phyloP scores from a whole-genome alignment of 2,113 vertebrate species.

The Zingel zingel region DNA sequence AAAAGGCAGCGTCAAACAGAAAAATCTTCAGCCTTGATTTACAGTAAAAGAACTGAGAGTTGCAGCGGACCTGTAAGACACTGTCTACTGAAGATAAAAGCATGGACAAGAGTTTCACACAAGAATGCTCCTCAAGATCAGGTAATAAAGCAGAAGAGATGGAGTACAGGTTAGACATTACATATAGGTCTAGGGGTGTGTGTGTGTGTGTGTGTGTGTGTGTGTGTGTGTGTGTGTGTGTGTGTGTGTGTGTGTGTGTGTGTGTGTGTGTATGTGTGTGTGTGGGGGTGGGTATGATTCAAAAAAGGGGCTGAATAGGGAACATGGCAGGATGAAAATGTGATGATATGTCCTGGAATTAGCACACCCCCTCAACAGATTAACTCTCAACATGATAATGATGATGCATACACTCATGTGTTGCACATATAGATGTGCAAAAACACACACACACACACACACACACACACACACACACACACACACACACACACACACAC shows the following conservation, averaged over 20 bases:
- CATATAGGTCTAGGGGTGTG: background rate
- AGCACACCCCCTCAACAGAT: conserved; percentile 80
- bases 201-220: background rate
- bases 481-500: background rate
- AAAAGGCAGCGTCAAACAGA: no score
- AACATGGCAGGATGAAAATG: conserved; percentile 57
- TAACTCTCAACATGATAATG: conserved; percentile 36
- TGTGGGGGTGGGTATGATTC: conserved; percentile 55
- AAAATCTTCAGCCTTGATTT: no score
- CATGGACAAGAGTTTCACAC: no score
- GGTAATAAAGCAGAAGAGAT: no score
- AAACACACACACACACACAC: background rate
- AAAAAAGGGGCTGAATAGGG: conserved; percentile 44
- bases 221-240: background rate
- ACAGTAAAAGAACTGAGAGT: no score
- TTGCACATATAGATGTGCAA: background rate
- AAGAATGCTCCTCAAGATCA: no score
- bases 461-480: background rate
- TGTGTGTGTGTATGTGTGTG: background rate
- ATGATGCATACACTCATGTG: conserved; percentile 41
- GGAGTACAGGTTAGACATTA: no score
- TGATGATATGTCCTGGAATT: conserved; percentile 65
- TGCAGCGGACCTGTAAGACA: no score
- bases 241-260: conserved; percentile 6
- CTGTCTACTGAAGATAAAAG: no score